Evolutionary conservation across 1,140 invertebrate species (phyloP).

Genomic region (Acromyrmex charruanus): DNA sequence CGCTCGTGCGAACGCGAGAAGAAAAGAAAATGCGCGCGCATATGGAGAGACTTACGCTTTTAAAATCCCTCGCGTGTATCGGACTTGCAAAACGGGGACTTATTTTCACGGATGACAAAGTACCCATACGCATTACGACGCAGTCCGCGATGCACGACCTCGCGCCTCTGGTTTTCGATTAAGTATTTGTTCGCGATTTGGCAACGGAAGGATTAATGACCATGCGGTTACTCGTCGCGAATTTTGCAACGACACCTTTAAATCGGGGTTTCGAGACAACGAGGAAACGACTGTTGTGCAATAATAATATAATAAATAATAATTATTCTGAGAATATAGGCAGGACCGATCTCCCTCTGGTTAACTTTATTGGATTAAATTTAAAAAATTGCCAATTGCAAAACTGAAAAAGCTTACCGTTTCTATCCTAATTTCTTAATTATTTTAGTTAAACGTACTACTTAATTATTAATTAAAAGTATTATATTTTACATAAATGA

Average conservation of each 20-base stretch:
- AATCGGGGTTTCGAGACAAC: neutral
- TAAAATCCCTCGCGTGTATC: neutral
- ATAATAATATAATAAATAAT: neutral
- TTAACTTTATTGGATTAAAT: neutral
- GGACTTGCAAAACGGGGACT: conserved; percentile 5
- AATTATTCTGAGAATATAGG: neutral
- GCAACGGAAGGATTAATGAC: conserved; percentile 4
- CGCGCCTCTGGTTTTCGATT: neutral
- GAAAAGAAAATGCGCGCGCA: neutral
- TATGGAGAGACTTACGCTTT: conserved; percentile 1
- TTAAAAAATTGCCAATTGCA: neutral
- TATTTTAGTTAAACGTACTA: too few relatives aligned
- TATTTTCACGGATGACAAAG: conserved; percentile 46
- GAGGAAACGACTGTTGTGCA: neutral
- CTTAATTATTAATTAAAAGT: too few relatives aligned
- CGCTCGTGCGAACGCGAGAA: neutral
- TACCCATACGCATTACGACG: conserved; percentile 11
- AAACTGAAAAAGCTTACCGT: too few relatives aligned
- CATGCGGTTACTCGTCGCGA: neutral
- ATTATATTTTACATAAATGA: too few relatives aligned
- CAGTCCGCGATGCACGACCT: neutral
- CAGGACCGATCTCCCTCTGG: too few relatives aligned
- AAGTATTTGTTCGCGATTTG: conserved; percentile 18
- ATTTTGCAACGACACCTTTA: neutral
- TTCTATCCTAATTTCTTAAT: too few relatives aligned